Conservation (phyloP, 2,113 vertebrate species). For the Plectropomus leopardus region DNA sequence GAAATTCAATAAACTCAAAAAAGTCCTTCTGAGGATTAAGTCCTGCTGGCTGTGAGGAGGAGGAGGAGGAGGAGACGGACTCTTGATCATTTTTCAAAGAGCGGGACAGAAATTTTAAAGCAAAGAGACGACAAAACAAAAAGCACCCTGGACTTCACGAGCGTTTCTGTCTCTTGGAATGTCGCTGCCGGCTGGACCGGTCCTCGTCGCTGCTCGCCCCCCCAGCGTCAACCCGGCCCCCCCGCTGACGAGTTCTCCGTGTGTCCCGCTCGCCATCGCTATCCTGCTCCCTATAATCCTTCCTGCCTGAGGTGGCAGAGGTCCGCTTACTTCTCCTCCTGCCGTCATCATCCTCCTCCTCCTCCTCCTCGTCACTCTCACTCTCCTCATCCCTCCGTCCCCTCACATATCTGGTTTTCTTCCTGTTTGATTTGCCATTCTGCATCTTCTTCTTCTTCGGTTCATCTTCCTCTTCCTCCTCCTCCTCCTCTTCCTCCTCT, state of each 20-base stretch:
- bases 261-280: constrained; percentile 81
- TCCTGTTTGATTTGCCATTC: constrained; percentile 74
- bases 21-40: constrained; percentile 73
- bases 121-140: constrained; percentile 35
- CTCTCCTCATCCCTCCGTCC: constrained; percentile 52
- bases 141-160: constrained; percentile 72
- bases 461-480: constrained; percentile 43
- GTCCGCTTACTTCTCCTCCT: constrained; percentile 80
- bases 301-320: constrained; percentile 63
- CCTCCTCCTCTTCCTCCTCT: constrained; percentile 56
- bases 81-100: constrained; percentile 49
- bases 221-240: constrained; percentile 7
- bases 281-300: constrained; percentile 84
- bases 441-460: constrained; percentile 74
- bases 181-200: constrained; percentile 77
- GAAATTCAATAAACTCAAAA: constrained; percentile 70
- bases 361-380: constrained; percentile 65
- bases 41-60: constrained; percentile 58
- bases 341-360: constrained; percentile 32
- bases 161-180: constrained; percentile 87
- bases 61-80: constrained; percentile 8
- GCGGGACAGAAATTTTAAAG: constrained; percentile 62
- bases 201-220: constrained; percentile 79
- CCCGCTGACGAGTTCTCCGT: constrained; percentile 74
- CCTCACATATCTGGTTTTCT: constrained; percentile 34